Evolutionary conservation across 2,888 invertebrate genomes (phyloP).

Genomic region (Nipponacmea schrenckii): DNA sequence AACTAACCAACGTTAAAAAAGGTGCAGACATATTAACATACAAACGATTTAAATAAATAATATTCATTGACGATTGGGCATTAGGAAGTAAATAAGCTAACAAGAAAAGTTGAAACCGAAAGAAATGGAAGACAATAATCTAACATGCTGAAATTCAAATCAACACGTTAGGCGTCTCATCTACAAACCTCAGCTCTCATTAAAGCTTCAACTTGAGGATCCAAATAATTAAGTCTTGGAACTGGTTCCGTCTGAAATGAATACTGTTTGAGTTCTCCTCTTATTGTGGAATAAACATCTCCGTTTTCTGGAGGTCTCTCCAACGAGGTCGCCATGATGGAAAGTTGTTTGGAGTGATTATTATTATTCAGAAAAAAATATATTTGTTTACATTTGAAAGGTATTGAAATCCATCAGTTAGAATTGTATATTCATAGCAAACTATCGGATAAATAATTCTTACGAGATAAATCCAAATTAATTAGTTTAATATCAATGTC

Average conservation of each 20-base stretch:
- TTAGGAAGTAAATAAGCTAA: background rate
- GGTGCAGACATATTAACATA: too few relatives aligned
- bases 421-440: too few relatives aligned
- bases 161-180: too few relatives aligned
- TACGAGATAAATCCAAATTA: too few relatives aligned
- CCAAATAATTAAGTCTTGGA: slow-evolving; percentile 70
- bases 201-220: slow-evolving; percentile 71
- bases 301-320: background rate
- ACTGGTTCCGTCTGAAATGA: slow-evolving; percentile 71
- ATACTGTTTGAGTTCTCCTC: slow-evolving; percentile 63
- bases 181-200: slow-evolving; percentile 70
- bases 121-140: background rate
- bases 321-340: slow-evolving; percentile 19
- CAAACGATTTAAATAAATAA: too few relatives aligned
- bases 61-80: too few relatives aligned
- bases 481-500: too few relatives aligned
- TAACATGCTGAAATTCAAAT: too few relatives aligned
- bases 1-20: too few relatives aligned
- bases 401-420: too few relatives aligned
- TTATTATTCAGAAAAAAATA: background rate
- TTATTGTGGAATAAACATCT: slow-evolving; percentile 11
- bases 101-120: background rate
- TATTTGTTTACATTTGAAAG: too few relatives aligned
- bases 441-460: too few relatives aligned
- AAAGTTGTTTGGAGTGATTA: background rate